These are phyloP conservation scores for Apis florea DNA, from an alignment of 1,140 invertebrate species.

Conservation along the genomic window DNA sequence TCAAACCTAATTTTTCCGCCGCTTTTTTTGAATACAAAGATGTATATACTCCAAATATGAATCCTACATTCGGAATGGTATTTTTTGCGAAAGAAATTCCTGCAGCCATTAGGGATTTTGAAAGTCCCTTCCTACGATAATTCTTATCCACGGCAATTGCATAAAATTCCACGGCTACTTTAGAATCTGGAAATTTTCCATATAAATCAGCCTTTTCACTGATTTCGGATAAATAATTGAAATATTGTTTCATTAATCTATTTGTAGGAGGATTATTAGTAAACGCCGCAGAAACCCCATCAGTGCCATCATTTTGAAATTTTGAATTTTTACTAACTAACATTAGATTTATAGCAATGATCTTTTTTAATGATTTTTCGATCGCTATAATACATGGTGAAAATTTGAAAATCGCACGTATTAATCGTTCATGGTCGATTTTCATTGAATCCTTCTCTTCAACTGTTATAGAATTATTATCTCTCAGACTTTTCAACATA, in stretches of 20 bases:
- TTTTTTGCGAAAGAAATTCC: slow-evolving; percentile 37
- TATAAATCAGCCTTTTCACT: background rate
- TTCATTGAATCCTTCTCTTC: slow-evolving; percentile 8
- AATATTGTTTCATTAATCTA: slow-evolving; percentile 25
- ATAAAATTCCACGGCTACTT: slow-evolving; percentile 59
- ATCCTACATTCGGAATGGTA: slow-evolving; percentile 4
- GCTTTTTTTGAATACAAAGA: slow-evolving; percentile 58
- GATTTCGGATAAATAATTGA: slow-evolving; percentile 8
- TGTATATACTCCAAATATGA: slow-evolving; percentile 64
- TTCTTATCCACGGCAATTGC: slow-evolving; percentile 54
- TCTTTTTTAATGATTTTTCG: background rate
- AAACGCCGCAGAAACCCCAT: slow-evolving; percentile 7
- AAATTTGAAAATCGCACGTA: slow-evolving; percentile 1
- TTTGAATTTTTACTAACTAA: slow-evolving; percentile 9
- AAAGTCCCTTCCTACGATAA: slow-evolving; percentile 52
- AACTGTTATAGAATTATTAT: background rate
- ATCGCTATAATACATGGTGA: slow-evolving; percentile 22
- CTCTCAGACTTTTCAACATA: slow-evolving; percentile 4
- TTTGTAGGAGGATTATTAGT: slow-evolving; percentile 11
- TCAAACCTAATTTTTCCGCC: slow-evolving; percentile 50
- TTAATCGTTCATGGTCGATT: slow-evolving; percentile 11
- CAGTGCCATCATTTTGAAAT: background rate
- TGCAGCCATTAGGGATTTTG: slow-evolving; percentile 25
- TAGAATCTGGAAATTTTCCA: background rate
- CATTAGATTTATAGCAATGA: slow-evolving; percentile 15